A percentile compares a stretch with the other conserved stretches of the same genome.
phyloP scores from a whole-genome alignment of 2,113 vertebrate species.

The Scopus umbretta region DNA sequence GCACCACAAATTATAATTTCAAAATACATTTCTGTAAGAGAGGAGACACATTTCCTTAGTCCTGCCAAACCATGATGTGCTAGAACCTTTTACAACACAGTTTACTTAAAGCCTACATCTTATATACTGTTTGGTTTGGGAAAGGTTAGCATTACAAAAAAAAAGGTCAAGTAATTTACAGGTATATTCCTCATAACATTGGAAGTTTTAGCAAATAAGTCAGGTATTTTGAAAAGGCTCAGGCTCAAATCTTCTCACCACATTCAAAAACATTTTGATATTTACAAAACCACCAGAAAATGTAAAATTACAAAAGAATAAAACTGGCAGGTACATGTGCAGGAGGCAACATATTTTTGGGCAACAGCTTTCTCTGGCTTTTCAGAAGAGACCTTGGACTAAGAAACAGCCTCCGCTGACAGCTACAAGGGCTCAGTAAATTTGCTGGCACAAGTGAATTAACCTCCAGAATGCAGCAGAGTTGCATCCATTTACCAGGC shows the following conservation, averaged over 20 bases:
- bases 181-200: not conserved
- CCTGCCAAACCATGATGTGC: not conserved
- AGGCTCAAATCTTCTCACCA: not conserved
- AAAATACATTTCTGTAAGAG: not conserved
- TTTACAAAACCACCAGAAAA: not conserved
- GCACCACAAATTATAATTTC: not conserved
- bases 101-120: not conserved
- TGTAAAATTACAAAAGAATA: not conserved
- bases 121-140: not conserved
- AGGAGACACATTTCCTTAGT: not conserved
- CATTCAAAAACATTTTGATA: not conserved
- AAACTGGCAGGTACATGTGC: not conserved
- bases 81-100: not conserved
- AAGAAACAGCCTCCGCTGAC: not conserved
- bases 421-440: not conserved
- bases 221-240: not conserved
- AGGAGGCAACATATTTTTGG: not conserved
- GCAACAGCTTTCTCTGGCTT: not conserved
- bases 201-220: not conserved
- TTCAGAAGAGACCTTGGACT: not conserved
- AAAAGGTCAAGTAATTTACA: not conserved
- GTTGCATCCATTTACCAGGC: not conserved
- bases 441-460: constrained; percentile 8
- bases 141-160: not conserved
- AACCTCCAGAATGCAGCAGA: not conserved